Evolutionary conservation across 1,140 invertebrate species (phyloP).

Genomic region (Rhopalosiphum maidis): DNA sequence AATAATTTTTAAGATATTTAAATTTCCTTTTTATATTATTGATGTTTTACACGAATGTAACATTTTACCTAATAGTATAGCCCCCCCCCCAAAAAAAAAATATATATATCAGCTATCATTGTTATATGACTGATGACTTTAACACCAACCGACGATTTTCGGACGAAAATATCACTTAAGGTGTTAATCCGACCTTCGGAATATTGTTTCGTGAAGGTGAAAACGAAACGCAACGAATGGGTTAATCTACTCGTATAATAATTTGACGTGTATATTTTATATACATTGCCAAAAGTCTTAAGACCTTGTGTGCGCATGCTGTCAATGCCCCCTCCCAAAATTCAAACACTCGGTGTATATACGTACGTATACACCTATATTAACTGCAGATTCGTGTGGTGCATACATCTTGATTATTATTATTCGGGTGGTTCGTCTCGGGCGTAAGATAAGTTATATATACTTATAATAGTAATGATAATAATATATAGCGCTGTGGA

Average conservation of each 20-base stretch:
- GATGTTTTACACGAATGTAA: too few relatives aligned
- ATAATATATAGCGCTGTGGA: background rate
- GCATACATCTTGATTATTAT: constrained; percentile 19
- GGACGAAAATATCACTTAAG: background rate
- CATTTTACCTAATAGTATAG: too few relatives aligned
- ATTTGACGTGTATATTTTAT: background rate
- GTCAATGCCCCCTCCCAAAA: background rate
- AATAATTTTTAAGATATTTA: too few relatives aligned
- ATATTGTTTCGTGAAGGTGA: background rate
- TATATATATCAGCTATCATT: background rate
- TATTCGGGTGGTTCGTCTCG: background rate
- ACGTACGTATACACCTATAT: background rate
- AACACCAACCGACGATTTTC: background rate
- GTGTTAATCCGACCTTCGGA: background rate
- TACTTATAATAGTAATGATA: background rate
- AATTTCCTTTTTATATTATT: too few relatives aligned
- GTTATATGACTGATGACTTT: background rate
- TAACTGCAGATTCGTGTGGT: background rate
- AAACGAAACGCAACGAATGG: background rate
- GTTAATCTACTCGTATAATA: background rate
- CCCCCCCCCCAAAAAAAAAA: too few relatives aligned
- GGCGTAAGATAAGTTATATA: background rate
- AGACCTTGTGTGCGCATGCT: background rate
- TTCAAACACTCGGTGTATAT: background rate
- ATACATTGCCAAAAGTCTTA: background rate